A percentile compares a stretch with the other conserved stretches of the same genome.
Conservation (phyloP, 2,888 invertebrate species). For the Agonum fuliginosum region DNA sequence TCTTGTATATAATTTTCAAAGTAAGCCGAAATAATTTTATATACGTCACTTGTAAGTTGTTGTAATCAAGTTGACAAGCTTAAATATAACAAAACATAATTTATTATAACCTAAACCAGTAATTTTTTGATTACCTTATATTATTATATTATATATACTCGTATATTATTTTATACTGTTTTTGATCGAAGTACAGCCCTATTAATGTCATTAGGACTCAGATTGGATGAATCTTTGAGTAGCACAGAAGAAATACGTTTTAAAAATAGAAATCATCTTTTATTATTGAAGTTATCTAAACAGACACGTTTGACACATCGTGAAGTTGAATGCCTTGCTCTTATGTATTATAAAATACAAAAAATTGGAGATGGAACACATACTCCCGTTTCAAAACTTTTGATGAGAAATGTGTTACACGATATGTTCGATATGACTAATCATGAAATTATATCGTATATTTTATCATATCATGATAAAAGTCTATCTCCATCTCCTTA, state of each 20-base stretch:
- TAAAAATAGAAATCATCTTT: background rate
- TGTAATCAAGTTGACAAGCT: too few species aligned
- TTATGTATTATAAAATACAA: background rate
- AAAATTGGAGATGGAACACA: background rate
- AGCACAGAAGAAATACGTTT: background rate
- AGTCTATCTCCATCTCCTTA: background rate
- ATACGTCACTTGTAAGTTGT: too few species aligned
- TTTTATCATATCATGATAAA: background rate
- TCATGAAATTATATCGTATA: background rate
- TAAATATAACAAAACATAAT: too few species aligned
- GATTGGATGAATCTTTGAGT: background rate
- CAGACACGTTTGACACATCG: too few species aligned
- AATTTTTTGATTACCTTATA: too few species aligned
- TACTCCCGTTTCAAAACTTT: background rate
- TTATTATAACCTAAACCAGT: too few species aligned
- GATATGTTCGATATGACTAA: background rate
- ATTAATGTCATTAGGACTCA: background rate
- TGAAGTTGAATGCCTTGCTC: background rate
- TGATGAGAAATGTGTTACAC: background rate
- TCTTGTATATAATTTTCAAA: too few species aligned
- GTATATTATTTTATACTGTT: too few species aligned
- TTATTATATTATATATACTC: too few species aligned
- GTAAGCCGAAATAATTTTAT: too few species aligned
- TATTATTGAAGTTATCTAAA: background rate
- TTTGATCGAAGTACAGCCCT: too few species aligned